Conservation (phyloP, 2,888 invertebrate species). For the Coelinius sp. region DNA sequence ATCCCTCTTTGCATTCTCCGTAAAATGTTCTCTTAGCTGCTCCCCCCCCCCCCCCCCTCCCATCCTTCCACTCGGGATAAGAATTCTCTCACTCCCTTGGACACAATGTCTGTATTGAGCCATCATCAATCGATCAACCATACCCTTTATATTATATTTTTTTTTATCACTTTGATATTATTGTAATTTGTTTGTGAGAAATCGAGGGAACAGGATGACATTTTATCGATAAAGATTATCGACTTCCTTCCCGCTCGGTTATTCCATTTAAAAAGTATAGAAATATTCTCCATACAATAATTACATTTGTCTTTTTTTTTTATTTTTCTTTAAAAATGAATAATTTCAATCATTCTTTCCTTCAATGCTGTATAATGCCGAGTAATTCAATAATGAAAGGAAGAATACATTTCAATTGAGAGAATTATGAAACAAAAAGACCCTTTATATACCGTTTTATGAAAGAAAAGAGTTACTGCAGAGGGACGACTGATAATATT, state of each 20-base stretch:
- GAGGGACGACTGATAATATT: conserved; percentile 25
- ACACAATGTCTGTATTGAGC: conserved; percentile 68
- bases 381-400: neutral
- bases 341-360: neutral
- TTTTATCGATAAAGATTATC: conserved; percentile 31
- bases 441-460: neutral
- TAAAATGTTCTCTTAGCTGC: conserved; percentile 17
- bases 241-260: conserved; percentile 31
- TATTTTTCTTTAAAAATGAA: neutral
- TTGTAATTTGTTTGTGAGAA: conserved; percentile 37
- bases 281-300: conserved; percentile 19
- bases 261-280: conserved; percentile 14
- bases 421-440: neutral
- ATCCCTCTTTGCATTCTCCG: conserved; percentile 42
- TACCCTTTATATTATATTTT: conserved; percentile 13
- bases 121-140: conserved; percentile 40
- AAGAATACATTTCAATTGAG: neutral
- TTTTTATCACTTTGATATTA: conserved; percentile 39
- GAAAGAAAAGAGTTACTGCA: neutral
- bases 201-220: conserved; percentile 15
- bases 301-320: neutral
- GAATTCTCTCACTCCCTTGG: conserved; percentile 57
- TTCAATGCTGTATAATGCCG: neutral
- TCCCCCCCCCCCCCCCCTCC: conserved; percentile 21
- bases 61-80: conserved; percentile 50